Evolutionary conservation across 2,797 vertebrate genomes (phyloP).

Genomic region (Tangara arthus): DNA sequence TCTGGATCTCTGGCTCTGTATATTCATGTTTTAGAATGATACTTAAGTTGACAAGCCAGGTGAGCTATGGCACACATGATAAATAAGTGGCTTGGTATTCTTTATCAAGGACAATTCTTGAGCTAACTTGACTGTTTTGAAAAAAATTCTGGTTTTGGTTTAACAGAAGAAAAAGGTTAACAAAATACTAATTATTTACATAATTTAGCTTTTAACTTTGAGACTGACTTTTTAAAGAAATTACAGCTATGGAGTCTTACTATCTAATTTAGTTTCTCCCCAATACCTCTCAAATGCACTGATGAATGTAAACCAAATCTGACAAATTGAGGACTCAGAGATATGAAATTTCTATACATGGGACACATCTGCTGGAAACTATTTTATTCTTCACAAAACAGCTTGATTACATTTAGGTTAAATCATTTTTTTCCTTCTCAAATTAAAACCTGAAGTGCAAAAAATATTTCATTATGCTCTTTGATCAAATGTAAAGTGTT

Average conservation of each 20-base stretch:
- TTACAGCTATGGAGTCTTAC: neutral
- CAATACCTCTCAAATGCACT: neutral
- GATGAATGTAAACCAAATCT: neutral
- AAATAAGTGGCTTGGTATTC: conserved; percentile 33
- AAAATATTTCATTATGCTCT: neutral
- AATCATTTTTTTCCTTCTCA: conserved; percentile 15
- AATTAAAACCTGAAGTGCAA: conserved; percentile 58
- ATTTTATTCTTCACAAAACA: conserved; percentile 49
- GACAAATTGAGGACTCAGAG: neutral
- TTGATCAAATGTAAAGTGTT: conserved; percentile 41
- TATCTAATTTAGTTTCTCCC: neutral
- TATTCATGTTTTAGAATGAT: neutral
- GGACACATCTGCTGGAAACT: conserved; percentile 32
- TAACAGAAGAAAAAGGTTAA: neutral
- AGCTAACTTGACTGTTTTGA: neutral
- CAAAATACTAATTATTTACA: neutral
- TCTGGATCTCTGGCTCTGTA: neutral
- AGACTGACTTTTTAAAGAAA: neutral
- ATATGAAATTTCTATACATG: neutral
- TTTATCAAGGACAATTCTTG: conserved; percentile 6
- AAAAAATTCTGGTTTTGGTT: neutral
- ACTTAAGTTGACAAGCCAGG: neutral
- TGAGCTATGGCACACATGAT: neutral
- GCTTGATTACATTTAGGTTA: conserved; percentile 57
- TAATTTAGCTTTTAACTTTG: neutral